These are phyloP conservation scores for Drosophila ambigua DNA, from an alignment of 1,140 invertebrate genomes.

Conservation along the genomic window DNA sequence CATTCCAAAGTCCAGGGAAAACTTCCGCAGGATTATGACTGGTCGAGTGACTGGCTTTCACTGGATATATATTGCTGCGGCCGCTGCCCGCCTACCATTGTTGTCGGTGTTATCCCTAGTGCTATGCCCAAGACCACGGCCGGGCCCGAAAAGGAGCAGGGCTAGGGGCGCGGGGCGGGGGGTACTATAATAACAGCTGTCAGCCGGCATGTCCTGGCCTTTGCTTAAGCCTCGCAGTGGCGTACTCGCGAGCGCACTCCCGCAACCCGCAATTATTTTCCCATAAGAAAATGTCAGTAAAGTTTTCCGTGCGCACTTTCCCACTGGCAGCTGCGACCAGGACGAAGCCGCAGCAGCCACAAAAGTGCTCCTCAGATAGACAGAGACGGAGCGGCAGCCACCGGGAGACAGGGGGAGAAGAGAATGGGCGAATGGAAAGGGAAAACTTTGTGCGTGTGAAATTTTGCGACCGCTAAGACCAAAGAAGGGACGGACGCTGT, in stretches of 20 bases:
- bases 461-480: slow-evolving; percentile 69
- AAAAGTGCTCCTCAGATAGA: slow-evolving; percentile 53
- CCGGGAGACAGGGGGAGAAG: slow-evolving; percentile 9
- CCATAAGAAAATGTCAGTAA: slow-evolving; percentile 78
- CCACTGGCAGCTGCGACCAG: slow-evolving; percentile 59
- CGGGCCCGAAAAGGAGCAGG: too few relatives aligned
- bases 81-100: slow-evolving; percentile 12
- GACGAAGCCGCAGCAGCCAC: slow-evolving; percentile 33
- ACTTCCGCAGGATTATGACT: slow-evolving; percentile 42
- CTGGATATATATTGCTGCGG: slow-evolving; percentile 24
- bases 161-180: background rate
- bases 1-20: slow-evolving; percentile 33
- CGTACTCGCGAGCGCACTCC: background rate
- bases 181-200: slow-evolving; percentile 70
- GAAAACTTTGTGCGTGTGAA: slow-evolving; percentile 79
- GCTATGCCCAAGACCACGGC: slow-evolving; percentile 17
- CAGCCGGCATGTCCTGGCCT: slow-evolving; percentile 61
- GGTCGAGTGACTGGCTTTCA: slow-evolving; percentile 47
- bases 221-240: slow-evolving; percentile 34
- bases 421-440: background rate
- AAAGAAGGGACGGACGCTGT: slow-evolving; percentile 34
- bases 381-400: slow-evolving; percentile 15
- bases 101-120: slow-evolving; percentile 48
- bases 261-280: slow-evolving; percentile 65
- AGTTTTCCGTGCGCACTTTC: slow-evolving; percentile 56